phyloP scores from a whole-genome alignment of 2,113 vertebrate species.

The Menura novaehollandiae region DNA sequence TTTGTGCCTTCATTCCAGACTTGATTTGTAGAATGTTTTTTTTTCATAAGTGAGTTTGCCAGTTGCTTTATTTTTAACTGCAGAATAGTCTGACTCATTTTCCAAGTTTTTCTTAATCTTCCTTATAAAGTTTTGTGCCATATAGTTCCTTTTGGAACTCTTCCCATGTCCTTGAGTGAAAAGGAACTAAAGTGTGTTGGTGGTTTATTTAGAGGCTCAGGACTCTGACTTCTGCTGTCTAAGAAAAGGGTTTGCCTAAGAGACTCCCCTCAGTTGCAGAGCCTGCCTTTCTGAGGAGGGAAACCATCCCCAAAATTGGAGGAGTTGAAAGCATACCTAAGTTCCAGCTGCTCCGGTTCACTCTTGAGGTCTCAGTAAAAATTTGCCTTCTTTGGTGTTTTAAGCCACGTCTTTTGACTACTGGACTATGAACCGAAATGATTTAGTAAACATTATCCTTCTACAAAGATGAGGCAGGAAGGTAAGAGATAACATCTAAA shows the following conservation, averaged over 20 bases:
- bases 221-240: neutral
- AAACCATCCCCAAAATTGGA: neutral
- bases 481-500: neutral
- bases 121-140: neutral
- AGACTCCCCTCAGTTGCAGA: neutral
- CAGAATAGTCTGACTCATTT: neutral
- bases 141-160: neutral
- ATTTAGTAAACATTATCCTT: neutral
- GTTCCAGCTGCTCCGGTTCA: neutral
- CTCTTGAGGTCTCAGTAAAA: neutral
- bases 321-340: neutral
- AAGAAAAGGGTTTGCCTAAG: neutral
- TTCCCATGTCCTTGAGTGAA: fast-evolving
- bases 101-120: neutral
- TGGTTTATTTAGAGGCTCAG: neutral
- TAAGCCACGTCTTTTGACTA: neutral
- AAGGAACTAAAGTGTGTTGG: neutral
- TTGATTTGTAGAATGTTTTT: neutral
- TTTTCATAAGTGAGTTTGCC: neutral
- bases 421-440: neutral
- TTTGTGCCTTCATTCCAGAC: neutral
- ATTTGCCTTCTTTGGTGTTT: neutral
- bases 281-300: neutral
- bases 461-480: neutral
- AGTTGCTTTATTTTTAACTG: neutral